Evolutionary conservation across 1,140 invertebrate species (phyloP), one percentile per base, ranked within the genome.

Genomic region (Aradophagus sp.): DNA sequence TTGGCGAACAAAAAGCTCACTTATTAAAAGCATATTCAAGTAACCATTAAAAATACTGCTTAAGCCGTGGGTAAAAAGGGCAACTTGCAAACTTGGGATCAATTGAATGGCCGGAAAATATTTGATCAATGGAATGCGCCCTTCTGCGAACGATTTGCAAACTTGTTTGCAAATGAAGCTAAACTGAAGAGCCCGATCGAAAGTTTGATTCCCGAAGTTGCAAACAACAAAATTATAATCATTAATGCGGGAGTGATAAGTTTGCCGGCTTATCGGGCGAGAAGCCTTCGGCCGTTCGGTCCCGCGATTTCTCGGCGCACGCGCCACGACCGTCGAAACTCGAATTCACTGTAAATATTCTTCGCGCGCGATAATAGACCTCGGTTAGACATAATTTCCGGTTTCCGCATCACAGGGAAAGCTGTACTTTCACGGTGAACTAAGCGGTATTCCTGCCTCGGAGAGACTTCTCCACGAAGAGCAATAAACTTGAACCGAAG

Each of bases 401-500:
- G 35, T 52, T 61, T 66, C 39, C 56, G 39, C 58, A 71, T 67
- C 52, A 47, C 53, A 47, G 35, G 41, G 53, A 53, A 61, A 74
- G 48, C 55, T 66, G 50, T 67, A 62, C 50, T 69, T 63, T 68
- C 59, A 67, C 44, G 58, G 50, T 62, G 61, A 69, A 65, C 50
- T 68, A 50, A 47, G 48, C 65, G 65, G 56, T 61, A 74, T 69
- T 63, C 16, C 55, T 58, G 36, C 42, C 36, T 45, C 53, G 53
- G 48, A 65, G 55, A 65, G 59, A 62, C 59, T 73, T 66, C 63
- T 75, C 73, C 73, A 74, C 50, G 74, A 76, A 63, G 47, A 65
- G 76, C 72, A 73, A 74, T 80, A 83, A 80, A 79, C 70, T 74
- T 75, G 66, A 67, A 55, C 59, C 47, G 72, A 67, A 69, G 75